phyloP scores from a whole-genome alignment of 1,140 invertebrate genomes.

The Drosophila sp. region DNA sequence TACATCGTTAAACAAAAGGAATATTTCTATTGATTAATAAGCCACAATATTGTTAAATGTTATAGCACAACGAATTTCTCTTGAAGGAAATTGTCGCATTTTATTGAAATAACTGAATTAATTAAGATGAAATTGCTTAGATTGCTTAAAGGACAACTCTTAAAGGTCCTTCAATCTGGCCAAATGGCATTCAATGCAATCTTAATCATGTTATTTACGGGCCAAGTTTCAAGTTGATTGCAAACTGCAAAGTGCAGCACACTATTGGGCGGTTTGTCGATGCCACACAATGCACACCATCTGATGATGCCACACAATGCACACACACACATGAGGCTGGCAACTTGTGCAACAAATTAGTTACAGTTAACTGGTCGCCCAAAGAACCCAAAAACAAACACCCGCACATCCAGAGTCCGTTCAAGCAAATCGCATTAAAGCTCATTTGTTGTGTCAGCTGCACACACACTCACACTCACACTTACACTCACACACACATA shows the following conservation, averaged over 20 bases:
- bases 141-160: background rate
- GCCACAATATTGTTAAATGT: too few species aligned
- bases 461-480: conserved; percentile 22
- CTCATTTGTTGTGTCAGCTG: conserved; percentile 84
- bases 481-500: conserved; percentile 17
- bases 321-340: conserved; percentile 21
- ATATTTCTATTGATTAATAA: too few species aligned
- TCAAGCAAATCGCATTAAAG: conserved; percentile 80
- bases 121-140: background rate
- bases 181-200: conserved; percentile 4
- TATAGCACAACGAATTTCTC: too few species aligned
- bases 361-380: conserved; percentile 63
- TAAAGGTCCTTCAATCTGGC: background rate
- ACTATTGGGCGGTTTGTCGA: conserved; percentile 1
- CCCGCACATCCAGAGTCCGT: conserved; percentile 61
- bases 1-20: too few species aligned
- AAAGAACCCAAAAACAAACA: conserved; percentile 40
- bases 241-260: conserved; percentile 30
- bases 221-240: conserved; percentile 18
- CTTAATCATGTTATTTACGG: conserved; percentile 43
- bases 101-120: conserved; percentile 16
- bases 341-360: conserved; percentile 70
- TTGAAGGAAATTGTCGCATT: too few species aligned
- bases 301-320: conserved; percentile 9
- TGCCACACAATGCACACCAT: background rate